Base-by-base conservation (phyloP, 2,797 vertebrate genomes). In the Pseudomugil gertrudae region DNA sequence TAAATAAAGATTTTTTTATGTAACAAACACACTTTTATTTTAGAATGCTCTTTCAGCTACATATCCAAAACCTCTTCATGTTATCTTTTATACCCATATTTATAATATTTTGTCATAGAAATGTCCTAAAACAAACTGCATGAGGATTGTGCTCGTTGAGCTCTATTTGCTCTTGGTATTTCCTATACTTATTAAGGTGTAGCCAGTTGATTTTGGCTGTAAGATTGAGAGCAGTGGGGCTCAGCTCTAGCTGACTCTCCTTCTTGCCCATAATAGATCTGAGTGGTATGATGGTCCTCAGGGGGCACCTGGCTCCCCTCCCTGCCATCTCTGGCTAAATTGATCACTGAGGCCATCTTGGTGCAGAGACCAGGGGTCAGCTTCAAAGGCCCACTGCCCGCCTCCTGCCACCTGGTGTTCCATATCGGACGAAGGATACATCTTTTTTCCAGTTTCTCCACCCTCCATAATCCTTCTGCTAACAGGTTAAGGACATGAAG, bases 331-430 rank as follows among this genome's bases (percentile, higher is more conserved):
- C 83, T 84, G 80, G 83, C 89, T 69, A 63, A 88, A 92, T 94
- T 84, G 84, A 90, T 89, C 58, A 56, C 61, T 24, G 70, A 84
- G 87, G 87, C 84, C 81, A 66, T 84, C 85, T 50, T 67, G 72
- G 82, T 19, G 67, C 87, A 83, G 80, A 84, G 89, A 92, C 84
- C 88, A 54, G 80, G 82, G 92, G 90, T 93, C 86, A 80, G 66
- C 90, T 91, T 94, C 93, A 94, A 93, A 94, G 89, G 79, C 87
- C 87, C 81, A 85, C 90, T 74, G 75, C 91, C 87, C 87, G 87
- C 87, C 83, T 89, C 85, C 85, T 85, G 87, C 86, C 91, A 90
- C 88, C 92, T 89, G 88, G 91, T 77, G 86, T 79, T 92, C 79
- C 55, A 71, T 79, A 80, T 78, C 48, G 66, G 84, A 87, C 64